These are phyloP conservation scores for Scopus umbretta DNA, from an alignment of 2,113 vertebrate genomes.

Conservation along the genomic window DNA sequence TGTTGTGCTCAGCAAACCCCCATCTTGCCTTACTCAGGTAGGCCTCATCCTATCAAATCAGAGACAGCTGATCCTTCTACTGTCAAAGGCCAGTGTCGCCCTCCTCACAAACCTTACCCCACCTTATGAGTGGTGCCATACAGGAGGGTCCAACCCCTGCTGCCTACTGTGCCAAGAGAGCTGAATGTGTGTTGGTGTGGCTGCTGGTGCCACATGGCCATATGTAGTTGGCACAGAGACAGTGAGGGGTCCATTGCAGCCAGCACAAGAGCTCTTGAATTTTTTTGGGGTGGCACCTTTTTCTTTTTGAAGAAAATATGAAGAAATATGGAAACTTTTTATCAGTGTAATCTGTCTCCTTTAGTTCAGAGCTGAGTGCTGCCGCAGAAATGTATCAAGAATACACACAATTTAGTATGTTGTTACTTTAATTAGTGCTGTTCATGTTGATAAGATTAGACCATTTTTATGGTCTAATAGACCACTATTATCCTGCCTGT, in stretches of 20 bases:
- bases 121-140: not conserved
- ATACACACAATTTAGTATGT: not conserved
- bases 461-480: too few relatives aligned
- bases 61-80: not conserved
- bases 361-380: not conserved
- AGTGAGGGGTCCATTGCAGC: not conserved
- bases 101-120: not conserved
- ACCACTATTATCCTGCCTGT: not conserved
- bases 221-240: rapidly evolving
- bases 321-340: not conserved
- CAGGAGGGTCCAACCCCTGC: too few relatives aligned
- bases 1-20: not conserved
- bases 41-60: not conserved
- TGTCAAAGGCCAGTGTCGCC: too few relatives aligned
- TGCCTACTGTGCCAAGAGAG: too few relatives aligned
- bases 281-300: not conserved
- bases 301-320: not conserved
- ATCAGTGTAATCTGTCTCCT: not conserved
- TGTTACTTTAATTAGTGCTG: not conserved
- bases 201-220: not conserved
- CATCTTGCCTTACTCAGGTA: not conserved
- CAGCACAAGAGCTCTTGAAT: not conserved
- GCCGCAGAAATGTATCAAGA: not conserved
- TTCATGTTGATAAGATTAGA: not conserved
- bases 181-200: not conserved